A percentile compares a stretch with the other conserved stretches of the same genome.
These are phyloP conservation scores for Oconnorella tubifera DNA, from an alignment of 2,888 invertebrate species.

Conservation along the genomic window DNA sequence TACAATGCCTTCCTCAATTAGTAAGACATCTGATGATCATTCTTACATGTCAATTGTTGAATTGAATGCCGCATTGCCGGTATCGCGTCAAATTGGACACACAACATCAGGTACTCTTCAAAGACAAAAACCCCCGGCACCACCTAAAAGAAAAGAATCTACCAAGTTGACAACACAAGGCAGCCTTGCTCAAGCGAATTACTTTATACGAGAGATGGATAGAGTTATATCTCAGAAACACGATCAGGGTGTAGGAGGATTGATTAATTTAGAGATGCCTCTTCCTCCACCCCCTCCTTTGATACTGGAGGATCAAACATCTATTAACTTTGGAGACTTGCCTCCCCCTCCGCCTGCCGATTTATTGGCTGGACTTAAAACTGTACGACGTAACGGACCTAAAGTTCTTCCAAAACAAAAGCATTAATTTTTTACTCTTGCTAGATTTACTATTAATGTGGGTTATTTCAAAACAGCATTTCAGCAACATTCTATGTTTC, in stretches of 20 bases:
- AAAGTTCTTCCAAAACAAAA: conserved; percentile 24
- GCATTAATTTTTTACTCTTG: too few species aligned
- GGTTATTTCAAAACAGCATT: too few species aligned
- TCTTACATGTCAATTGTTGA: too few species aligned
- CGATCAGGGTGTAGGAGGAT: conserved; percentile 6
- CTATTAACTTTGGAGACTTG: conserved; percentile 1
- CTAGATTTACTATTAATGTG: too few species aligned
- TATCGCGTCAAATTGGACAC: too few species aligned
- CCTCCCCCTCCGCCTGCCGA: conserved; percentile 31
- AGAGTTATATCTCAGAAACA: conserved; percentile 32
- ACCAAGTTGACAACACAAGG: conserved; percentile 25
- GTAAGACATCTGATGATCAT: too few species aligned
- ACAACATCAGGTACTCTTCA: too few species aligned
- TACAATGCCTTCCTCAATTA: too few species aligned
- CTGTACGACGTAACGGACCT: conserved; percentile 18
- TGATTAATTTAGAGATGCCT: conserved; percentile 4
- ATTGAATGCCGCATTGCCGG: too few species aligned
- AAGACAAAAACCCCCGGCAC: conserved; percentile 25
- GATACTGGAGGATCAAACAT: conserved; percentile 9
- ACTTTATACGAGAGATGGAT: conserved; percentile 30
- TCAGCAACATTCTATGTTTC: too few species aligned
- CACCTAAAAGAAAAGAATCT: conserved; percentile 24
- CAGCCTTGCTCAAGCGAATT: conserved; percentile 13
- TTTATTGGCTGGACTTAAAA: conserved; percentile 18
- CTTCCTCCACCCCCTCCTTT: conserved; percentile 21